These are phyloP conservation scores for Temnothorax unifasciatus DNA, from an alignment of 2,888 invertebrate species.

Conservation along the genomic window DNA sequence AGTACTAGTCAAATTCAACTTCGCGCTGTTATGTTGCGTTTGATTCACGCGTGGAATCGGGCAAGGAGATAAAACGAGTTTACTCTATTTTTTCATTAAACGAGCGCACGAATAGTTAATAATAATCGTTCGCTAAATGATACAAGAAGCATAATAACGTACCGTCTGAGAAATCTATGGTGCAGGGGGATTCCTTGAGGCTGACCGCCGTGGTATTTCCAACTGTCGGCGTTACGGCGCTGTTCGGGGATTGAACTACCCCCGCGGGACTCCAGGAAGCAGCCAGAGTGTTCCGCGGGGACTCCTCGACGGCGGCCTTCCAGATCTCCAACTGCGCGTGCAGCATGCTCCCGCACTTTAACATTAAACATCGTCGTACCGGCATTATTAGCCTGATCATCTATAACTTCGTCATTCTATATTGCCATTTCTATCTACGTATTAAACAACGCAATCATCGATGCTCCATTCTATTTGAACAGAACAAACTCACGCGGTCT, in stretches of 20 bases:
- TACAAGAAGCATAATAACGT: constrained; percentile 78
- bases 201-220: constrained; percentile 76
- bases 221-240: constrained; percentile 82
- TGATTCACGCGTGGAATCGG: neutral
- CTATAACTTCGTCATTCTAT: constrained; percentile 6
- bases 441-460: neutral
- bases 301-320: constrained; percentile 91
- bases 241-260: constrained; percentile 80
- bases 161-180: constrained; percentile 92
- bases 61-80: neutral
- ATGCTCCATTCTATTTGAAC: neutral
- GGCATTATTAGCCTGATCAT: constrained; percentile 8
- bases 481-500: neutral
- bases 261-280: constrained; percentile 83
- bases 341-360: constrained; percentile 93
- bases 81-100: neutral
- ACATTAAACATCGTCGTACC: constrained; percentile 53
- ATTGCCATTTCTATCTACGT: neutral
- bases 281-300: constrained; percentile 87
- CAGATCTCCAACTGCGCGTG: constrained; percentile 96
- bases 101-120: neutral
- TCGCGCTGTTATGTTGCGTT: neutral
- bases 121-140: neutral
- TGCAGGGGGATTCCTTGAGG: constrained; percentile 81
- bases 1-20: neutral